A percentile compares a stretch with the other conserved stretches of the same genome.
Conservation (phyloP, 2,797 vertebrate genomes). For the Otolemur crassicaudatus region DNA sequence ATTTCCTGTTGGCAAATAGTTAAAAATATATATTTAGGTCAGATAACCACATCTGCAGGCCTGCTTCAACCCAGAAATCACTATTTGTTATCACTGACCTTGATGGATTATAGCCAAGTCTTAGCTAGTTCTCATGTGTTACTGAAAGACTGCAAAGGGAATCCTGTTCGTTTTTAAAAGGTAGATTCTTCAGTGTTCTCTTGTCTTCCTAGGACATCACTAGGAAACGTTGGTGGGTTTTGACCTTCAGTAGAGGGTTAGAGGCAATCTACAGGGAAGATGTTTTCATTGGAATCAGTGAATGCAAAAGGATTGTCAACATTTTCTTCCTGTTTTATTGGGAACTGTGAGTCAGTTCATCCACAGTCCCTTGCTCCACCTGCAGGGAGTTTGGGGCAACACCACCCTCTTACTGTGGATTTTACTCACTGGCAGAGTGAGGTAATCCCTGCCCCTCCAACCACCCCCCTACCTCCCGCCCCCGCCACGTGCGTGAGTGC, state of each 20-base stretch:
- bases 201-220: background rate
- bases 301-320: slow-evolving; percentile 34
- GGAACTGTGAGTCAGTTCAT: background rate
- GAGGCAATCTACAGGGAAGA: background rate
- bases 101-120: background rate
- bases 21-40: background rate
- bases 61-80: background rate
- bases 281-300: slow-evolving; percentile 36
- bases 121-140: background rate
- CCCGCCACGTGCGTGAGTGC: background rate
- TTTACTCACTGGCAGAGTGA: background rate
- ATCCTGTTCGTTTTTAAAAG: background rate
- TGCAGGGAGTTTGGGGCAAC: background rate
- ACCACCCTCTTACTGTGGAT: background rate
- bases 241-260: slow-evolving; percentile 20
- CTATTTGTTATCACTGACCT: background rate
- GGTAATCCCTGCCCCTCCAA: too few species aligned
- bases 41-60: background rate
- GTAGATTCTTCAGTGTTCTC: background rate
- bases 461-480: too few species aligned
- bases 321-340: slow-evolving; percentile 17
- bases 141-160: background rate
- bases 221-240: background rate
- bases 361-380: slow-evolving; percentile 22
- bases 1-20: background rate